Conservation (phyloP, 1,140 invertebrate species). For the Neodiprion virginianus region DNA sequence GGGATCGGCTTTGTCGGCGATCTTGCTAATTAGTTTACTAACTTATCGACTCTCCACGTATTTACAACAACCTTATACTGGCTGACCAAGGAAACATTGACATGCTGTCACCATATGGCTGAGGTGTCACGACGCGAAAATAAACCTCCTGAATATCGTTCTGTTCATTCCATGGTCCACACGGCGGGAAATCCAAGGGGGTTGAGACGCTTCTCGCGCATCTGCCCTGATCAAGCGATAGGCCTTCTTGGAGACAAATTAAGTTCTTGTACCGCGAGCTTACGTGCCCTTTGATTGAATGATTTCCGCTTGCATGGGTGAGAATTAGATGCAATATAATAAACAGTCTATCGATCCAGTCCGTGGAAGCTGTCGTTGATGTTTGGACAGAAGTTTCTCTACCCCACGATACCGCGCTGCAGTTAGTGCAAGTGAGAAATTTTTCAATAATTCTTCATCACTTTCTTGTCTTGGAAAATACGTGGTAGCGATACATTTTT, state of each 20-base stretch:
- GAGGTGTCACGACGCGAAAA: slow-evolving; percentile 41
- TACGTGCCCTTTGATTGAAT: neutral
- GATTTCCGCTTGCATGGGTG: neutral
- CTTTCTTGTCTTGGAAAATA: no score
- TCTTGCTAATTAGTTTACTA: slow-evolving; percentile 62
- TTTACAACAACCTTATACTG: slow-evolving; percentile 34
- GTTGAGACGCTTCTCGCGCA: slow-evolving; percentile 23
- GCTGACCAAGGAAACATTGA: slow-evolving; percentile 37
- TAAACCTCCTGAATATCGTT: slow-evolving; percentile 36
- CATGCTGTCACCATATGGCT: slow-evolving; percentile 42
- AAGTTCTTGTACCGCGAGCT: slow-evolving; percentile 46
- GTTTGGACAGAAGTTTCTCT: no score
- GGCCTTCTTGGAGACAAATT: slow-evolving; percentile 54
- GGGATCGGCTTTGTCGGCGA: slow-evolving; percentile 59
- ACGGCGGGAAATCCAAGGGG: slow-evolving; percentile 8
- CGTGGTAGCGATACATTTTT: no score
- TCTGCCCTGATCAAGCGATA: slow-evolving; percentile 49
- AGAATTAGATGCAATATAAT: no score
- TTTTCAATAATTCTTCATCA: no score
- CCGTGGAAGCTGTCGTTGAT: no score
- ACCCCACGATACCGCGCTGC: no score
- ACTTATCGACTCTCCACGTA: slow-evolving; percentile 57
- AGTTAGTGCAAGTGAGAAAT: no score
- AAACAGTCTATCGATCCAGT: no score
- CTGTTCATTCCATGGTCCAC: slow-evolving; percentile 11